phyloP scores from a whole-genome alignment of 2,888 invertebrate species.

The Leptopilina syphax region DNA sequence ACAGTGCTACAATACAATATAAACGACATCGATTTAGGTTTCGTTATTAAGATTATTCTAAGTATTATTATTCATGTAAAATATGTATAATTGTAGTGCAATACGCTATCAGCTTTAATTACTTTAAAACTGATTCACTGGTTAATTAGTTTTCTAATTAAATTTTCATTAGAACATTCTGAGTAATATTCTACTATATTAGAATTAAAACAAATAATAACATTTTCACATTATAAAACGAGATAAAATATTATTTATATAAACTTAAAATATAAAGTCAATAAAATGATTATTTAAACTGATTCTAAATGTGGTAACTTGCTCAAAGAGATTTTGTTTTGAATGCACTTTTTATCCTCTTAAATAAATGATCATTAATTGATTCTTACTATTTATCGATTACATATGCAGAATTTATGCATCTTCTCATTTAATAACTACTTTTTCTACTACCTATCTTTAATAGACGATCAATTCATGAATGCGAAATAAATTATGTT shows the following conservation, averaged over 20 bases:
- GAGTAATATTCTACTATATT: too few relatives aligned
- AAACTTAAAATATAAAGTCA: too few relatives aligned
- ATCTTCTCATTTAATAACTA: slow-evolving; percentile 6
- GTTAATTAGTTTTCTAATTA: background rate
- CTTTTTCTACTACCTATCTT: slow-evolving; percentile 6
- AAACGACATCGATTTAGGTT: background rate
- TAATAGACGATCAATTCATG: background rate
- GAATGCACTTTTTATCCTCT: background rate
- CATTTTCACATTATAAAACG: too few relatives aligned
- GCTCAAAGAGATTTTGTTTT: background rate
- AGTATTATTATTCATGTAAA: too few relatives aligned
- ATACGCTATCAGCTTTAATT: too few relatives aligned
- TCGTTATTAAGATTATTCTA: background rate
- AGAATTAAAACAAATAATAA: too few relatives aligned
- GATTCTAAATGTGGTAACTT: too few relatives aligned
- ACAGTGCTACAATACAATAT: background rate
- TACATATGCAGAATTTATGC: background rate
- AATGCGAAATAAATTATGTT: background rate
- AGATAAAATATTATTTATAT: too few relatives aligned
- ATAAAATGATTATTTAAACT: too few relatives aligned
- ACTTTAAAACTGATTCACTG: background rate
- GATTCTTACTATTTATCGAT: background rate
- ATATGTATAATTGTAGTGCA: too few relatives aligned
- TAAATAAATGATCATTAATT: background rate
- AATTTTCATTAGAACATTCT: too few relatives aligned